Base-by-base conservation (phyloP, 2,888 invertebrate genomes). In the Scotopteryx bipunctaria region DNA sequence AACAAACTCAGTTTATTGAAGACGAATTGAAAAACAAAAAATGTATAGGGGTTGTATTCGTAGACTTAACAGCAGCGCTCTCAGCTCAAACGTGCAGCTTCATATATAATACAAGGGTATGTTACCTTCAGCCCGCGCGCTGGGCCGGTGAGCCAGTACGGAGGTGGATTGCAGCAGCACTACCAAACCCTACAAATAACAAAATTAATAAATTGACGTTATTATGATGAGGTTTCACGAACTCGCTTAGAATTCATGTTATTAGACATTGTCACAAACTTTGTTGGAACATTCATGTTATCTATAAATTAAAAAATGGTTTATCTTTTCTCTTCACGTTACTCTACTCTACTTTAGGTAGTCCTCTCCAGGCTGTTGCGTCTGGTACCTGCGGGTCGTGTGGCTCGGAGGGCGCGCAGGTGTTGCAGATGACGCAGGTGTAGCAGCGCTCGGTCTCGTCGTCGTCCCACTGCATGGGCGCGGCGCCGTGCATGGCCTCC, bases 341-440 rank as follows among this genome's bases (percentile, higher is more conserved):
- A 21, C 21, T n/a, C n/a, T n/a, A n/a, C n/a, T n/a, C n/a, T n/a
- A n/a, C n/a, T n/a, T n/a, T n/a, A n/a, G n/a, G n/a, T n/a, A n/a
- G n/a, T n/a, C n/a, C n/a, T n/a, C n/a, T n/a, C n/a, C n/a, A n/a
- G n/a, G n/a, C n/a, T 21, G 21, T 21, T 21, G 21, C 21, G 6
- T 21, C 5, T 21, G 21, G 6, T 25, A 48, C 52, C 52, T 48
- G 54, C 5, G 54, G 89, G 61, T 89, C 86, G 8, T 95, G 93
- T 60, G 95, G 94, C 0, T 95, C 95, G 72, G 97, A 96, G 13
- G 97, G 94, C 23, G 96, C 94, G 54, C 96, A 96, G 77, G 96
- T 96, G 88, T 96, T 97, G 84, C 99, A 99, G 68, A 99, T 99
- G 58, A 97, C 98, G 89, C 99, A 99, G 83, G 98, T 96, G 85